Evolutionary conservation across 2,888 invertebrate species (phyloP), one percentile per base, ranked within the genome.

Genomic region (Drosophila aldrichi): DNA sequence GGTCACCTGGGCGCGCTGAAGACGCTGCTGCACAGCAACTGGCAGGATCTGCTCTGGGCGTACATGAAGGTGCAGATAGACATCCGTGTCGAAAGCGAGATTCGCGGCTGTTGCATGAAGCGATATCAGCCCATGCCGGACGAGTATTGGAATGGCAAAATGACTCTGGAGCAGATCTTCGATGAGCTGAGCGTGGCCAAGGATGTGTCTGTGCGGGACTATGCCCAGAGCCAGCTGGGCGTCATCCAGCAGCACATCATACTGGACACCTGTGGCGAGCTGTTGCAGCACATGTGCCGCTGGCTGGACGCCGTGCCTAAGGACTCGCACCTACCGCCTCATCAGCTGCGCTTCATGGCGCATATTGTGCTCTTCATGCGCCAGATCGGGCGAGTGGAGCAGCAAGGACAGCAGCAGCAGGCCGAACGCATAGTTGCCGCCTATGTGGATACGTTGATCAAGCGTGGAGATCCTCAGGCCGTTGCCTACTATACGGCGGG

Each of bases 1-100:
- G 98, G 98, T 0, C 96, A 98, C 91, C 93, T 98, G 44, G 94
- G 95, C 36, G 95, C 96, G 8, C 92, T 98, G n/a, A 92, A 98
- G 43, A 94, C 96, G 0, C 95, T 96, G 14, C 96, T 97, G 72
- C 93, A 95, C 81, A 94, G 94, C n/a, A 95, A 95, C 32, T 99
- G 98, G 98, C 96, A 97, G 88, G 98, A 99, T 92, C 94, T 96
- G 72, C 93, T 98, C 32, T 99, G 98, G 98, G 97, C 97, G 1
- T 96, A 97, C 91, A 94, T 97, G 75, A 95, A 95, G 89, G 95
- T 96, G 0, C 95, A 97, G 91, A 96, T 98, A 68, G 98, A 98
- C 91, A 95, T 96, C 16, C 94, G 96, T 76, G 97, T 98, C 0
- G 98, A 98, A 91, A 95, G 95, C 63, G 96, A 96, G 92, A 93